A percentile compares a stretch with the other conserved stretches of the same genome.
Conservation (phyloP, 2,888 invertebrate species). For the Watsonalla cultraria region DNA sequence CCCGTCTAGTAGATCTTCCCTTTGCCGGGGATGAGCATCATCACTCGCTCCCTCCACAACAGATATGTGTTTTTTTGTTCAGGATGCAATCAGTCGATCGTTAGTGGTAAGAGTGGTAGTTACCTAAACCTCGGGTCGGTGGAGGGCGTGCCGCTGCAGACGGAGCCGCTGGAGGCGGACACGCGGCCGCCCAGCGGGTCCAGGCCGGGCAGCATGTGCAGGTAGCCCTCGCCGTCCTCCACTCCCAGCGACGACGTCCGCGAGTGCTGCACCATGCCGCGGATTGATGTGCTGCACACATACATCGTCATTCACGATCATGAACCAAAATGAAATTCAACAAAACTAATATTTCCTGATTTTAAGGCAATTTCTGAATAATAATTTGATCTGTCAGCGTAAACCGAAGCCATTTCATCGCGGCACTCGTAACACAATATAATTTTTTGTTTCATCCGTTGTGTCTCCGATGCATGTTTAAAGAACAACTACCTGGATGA, state of each 20-base stretch:
- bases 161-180: constrained; percentile 84
- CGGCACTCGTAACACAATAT: too few relatives aligned
- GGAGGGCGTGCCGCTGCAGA: constrained; percentile 89
- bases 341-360: background rate
- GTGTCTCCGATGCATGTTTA: too few relatives aligned
- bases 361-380: too few relatives aligned
- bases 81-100: too few relatives aligned
- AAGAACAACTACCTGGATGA: too few relatives aligned
- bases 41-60: too few relatives aligned
- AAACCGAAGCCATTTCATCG: too few relatives aligned
- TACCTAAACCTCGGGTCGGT: constrained; percentile 84
- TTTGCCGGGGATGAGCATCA: too few relatives aligned
- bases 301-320: background rate
- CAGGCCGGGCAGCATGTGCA: constrained; percentile 81
- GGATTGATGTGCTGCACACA: constrained; percentile 34
- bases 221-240: constrained; percentile 74
- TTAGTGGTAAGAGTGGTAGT: constrained; percentile 1
- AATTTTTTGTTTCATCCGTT: too few relatives aligned
- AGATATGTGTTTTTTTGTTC: too few relatives aligned
- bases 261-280: constrained; percentile 71
- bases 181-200: constrained; percentile 41
- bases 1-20: too few relatives aligned
- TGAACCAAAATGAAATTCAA: background rate
- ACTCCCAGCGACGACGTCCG: constrained; percentile 78
- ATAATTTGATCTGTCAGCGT: too few relatives aligned